Evolutionary conservation across 2,797 vertebrate genomes (phyloP), one percentile per base, ranked within the genome.

Genomic region (Austrolebias charrua): DNA sequence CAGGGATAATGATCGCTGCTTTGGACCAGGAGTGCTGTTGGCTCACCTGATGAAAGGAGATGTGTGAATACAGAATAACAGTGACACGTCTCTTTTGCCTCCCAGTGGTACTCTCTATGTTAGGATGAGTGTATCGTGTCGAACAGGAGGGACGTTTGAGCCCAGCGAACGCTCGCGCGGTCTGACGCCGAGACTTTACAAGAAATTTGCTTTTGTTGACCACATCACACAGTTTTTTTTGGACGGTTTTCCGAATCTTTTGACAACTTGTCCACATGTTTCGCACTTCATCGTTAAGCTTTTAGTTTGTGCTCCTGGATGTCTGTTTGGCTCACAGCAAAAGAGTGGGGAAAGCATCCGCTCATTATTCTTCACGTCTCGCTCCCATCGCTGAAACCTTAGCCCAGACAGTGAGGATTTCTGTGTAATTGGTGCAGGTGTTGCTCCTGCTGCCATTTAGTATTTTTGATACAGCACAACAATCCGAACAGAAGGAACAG

Each of bases 391-490:
- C 54, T 45, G 6, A 50, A 62, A 84, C 85, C 66, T 71, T 61
- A 74, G 73, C 83, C 70, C 72, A 75, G 73, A 61, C 55, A 19
- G 62, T 57, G 53, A 62, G 69, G 73, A 71, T 79, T 88, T 86
- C 72, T 61, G 64, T 84, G 72, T 86, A 91, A 90, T 88, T 90
- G 89, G 72, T 66, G 67, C 80, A 69, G 75, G 78, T 86, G 80
- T 75, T 76, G 72, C 75, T 78, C 62, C 69, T 75, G 71, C 80
- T 78, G 67, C 73, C 73, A 71, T 86, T 88, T 78, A 76, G 74
- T 80, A 69, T 82, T 84, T 83, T 84, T 81, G 77, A 83, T 81
- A 70, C 44, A 40, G 66, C 71, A 63, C 55, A 12, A 53, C 70
- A 80, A 80, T 76, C 69, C 60, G 74, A 81, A 76, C 8, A 49